These are phyloP conservation scores for Austrofundulus limnaeus DNA, from an alignment of 2,113 vertebrate species.

Conservation along the genomic window DNA sequence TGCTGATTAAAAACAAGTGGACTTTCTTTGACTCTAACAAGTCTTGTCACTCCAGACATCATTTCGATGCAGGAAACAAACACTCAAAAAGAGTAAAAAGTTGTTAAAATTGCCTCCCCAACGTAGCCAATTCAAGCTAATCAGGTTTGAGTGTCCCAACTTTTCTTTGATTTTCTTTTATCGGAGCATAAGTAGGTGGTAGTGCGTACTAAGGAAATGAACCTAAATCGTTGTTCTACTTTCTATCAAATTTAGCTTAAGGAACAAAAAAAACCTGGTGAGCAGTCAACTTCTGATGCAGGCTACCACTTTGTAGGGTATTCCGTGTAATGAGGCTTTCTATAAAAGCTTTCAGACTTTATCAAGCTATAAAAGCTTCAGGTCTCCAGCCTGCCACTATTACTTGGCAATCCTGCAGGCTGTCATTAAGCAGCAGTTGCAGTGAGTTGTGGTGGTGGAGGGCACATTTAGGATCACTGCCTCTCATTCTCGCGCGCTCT, in stretches of 20 bases:
- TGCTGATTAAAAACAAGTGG: slow-evolving; percentile 65
- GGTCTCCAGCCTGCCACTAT: slow-evolving; percentile 54
- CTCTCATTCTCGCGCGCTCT: slow-evolving; percentile 48
- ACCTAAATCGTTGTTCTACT: slow-evolving; percentile 67
- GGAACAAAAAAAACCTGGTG: slow-evolving; percentile 66
- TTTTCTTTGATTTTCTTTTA: slow-evolving; percentile 62
- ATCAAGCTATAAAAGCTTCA: slow-evolving; percentile 82
- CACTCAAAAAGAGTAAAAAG: slow-evolving; percentile 26
- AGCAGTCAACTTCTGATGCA: slow-evolving; percentile 31
- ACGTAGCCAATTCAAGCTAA: slow-evolving; percentile 43
- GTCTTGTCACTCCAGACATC: slow-evolving; percentile 43
- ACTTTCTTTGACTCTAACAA: slow-evolving; percentile 53
- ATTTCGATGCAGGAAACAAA: slow-evolving; percentile 48
- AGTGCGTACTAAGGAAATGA: slow-evolving; percentile 57
- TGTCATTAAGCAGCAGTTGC: slow-evolving; percentile 55
- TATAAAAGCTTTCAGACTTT: slow-evolving; percentile 83
- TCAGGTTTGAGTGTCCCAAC: slow-evolving; percentile 68
- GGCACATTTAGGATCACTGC: slow-evolving; percentile 15
- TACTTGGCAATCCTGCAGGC: slow-evolving; percentile 48
- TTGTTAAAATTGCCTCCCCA: slow-evolving; percentile 42
- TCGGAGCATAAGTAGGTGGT: slow-evolving; percentile 50
- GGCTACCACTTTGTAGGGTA: slow-evolving; percentile 67
- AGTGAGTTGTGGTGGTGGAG: slow-evolving; percentile 28
- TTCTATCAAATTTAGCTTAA: slow-evolving; percentile 68
- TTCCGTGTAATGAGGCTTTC: slow-evolving; percentile 71